Conservation (phyloP, 2,888 invertebrate genomes). For the Parochlus steinenii region DNA sequence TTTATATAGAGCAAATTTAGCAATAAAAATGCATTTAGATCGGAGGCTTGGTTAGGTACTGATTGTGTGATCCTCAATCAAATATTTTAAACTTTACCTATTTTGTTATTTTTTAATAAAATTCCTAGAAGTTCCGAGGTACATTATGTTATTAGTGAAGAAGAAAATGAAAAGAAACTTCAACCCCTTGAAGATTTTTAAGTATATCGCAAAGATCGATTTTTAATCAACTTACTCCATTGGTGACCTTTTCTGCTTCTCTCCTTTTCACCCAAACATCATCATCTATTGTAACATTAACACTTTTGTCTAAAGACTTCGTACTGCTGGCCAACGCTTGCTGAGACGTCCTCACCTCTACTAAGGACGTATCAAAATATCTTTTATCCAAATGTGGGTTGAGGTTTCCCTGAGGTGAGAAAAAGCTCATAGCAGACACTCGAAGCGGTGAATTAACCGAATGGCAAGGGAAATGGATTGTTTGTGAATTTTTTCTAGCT, state of each 20-base stretch:
- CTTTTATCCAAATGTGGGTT: slow-evolving; percentile 55
- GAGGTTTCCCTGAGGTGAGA: slow-evolving; percentile 24
- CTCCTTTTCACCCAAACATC: slow-evolving; percentile 17
- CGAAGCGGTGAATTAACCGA: slow-evolving; percentile 34
- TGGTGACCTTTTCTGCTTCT: slow-evolving; percentile 7
- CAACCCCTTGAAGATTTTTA: too few relatives aligned
- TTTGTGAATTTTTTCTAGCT: slow-evolving; percentile 35
- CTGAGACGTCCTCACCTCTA: slow-evolving; percentile 57
- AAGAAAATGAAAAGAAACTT: too few relatives aligned
- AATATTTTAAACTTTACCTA: too few relatives aligned
- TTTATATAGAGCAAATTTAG: too few relatives aligned
- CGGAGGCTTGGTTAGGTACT: too few relatives aligned
- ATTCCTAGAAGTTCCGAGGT: too few relatives aligned
- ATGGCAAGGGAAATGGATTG: slow-evolving; percentile 49
- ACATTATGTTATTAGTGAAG: too few relatives aligned
- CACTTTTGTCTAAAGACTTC: slow-evolving; percentile 20
- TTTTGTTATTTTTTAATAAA: too few relatives aligned
- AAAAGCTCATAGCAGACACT: slow-evolving; percentile 43
- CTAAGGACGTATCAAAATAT: slow-evolving; percentile 66
- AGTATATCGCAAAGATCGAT: too few relatives aligned
- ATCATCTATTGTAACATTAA: slow-evolving; percentile 10
- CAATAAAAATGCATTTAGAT: too few relatives aligned
- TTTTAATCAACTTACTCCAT: too few relatives aligned
- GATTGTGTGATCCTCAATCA: too few relatives aligned
- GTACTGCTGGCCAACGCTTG: slow-evolving; percentile 28